Evolutionary conservation across 2,888 invertebrate genomes (phyloP).

Genomic region (Apoda limacodes): DNA sequence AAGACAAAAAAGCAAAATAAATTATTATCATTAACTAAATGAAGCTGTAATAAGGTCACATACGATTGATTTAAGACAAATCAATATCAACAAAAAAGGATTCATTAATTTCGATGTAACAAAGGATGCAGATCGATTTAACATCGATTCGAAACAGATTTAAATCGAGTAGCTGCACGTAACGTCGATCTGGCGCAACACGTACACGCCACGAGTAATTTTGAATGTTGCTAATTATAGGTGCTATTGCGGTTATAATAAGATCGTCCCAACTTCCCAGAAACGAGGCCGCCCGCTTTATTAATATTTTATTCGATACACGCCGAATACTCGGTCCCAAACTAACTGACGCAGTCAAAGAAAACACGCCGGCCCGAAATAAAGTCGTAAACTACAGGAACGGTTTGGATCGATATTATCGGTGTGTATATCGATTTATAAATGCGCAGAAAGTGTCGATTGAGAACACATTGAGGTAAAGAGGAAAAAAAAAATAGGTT

Average conservation of each 20-base stretch:
- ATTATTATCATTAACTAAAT: no score
- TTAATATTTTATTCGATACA: constrained; percentile 69
- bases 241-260: constrained; percentile 70
- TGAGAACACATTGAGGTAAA: constrained; percentile 43
- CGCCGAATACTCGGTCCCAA: constrained; percentile 51
- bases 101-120: constrained; percentile 13
- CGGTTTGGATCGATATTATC: constrained; percentile 63
- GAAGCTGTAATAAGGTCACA: no score
- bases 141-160: constrained; percentile 35
- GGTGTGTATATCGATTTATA: constrained; percentile 50
- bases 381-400: constrained; percentile 66
- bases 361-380: constrained; percentile 63
- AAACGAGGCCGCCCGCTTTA: constrained; percentile 67
- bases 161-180: constrained; percentile 47
- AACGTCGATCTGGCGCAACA: constrained; percentile 52
- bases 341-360: constrained; percentile 67
- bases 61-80: no score
- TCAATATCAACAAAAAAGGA: no score
- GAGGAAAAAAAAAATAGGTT: constrained; percentile 45
- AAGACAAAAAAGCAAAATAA: no score
- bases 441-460: constrained; percentile 52
- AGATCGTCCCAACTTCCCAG: constrained; percentile 68
- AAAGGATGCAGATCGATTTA: constrained; percentile 24
- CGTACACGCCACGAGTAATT: constrained; percentile 57
- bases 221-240: constrained; percentile 67